phyloP scores from a whole-genome alignment of 2,888 invertebrate genomes.

The Poecilobothrus nobilitatus region DNA sequence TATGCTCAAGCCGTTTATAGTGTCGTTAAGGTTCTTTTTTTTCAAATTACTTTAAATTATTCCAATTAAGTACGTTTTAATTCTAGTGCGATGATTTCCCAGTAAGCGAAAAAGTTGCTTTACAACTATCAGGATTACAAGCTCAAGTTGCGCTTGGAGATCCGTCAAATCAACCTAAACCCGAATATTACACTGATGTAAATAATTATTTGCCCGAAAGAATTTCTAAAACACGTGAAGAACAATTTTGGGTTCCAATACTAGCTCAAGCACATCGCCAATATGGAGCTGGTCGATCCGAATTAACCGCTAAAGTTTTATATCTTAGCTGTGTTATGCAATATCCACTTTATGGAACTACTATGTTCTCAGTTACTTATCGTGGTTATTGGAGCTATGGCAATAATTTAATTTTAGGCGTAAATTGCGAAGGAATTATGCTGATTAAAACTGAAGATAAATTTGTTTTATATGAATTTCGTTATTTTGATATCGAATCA shows the following conservation, averaged over 20 bases:
- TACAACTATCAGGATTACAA: slow-evolving; percentile 88
- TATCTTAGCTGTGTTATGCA: slow-evolving; percentile 95
- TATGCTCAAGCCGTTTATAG: slow-evolving; percentile 93
- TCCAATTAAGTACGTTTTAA: not conserved
- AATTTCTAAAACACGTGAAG: slow-evolving; percentile 66
- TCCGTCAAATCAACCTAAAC: slow-evolving; percentile 59
- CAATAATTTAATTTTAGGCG: slow-evolving; percentile 64
- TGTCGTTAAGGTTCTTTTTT: slow-evolving; percentile 69
- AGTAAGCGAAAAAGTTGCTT: slow-evolving; percentile 86
- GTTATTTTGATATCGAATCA: slow-evolving; percentile 83
- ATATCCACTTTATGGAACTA: slow-evolving; percentile 85
- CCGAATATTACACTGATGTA: slow-evolving; percentile 84
- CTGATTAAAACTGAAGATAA: slow-evolving; percentile 88
- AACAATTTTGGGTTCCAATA: slow-evolving; percentile 80
- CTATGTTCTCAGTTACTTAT: slow-evolving; percentile 80
- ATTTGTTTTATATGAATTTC: slow-evolving; percentile 81
- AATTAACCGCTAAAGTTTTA: slow-evolving; percentile 84
- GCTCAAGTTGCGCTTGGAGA: slow-evolving; percentile 91
- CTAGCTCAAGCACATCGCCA: slow-evolving; percentile 81
- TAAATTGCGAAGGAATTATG: slow-evolving; percentile 84
- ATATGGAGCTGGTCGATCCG: slow-evolving; percentile 85
- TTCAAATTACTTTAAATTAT: not conserved
- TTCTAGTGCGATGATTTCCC: slow-evolving; percentile 84
- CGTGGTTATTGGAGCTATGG: slow-evolving; percentile 89
- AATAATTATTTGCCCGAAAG: slow-evolving; percentile 81